Conservation (phyloP, 30 jellyfish, hydroid and myxozoan genomes). For the Aurelia aurita region DNA sequence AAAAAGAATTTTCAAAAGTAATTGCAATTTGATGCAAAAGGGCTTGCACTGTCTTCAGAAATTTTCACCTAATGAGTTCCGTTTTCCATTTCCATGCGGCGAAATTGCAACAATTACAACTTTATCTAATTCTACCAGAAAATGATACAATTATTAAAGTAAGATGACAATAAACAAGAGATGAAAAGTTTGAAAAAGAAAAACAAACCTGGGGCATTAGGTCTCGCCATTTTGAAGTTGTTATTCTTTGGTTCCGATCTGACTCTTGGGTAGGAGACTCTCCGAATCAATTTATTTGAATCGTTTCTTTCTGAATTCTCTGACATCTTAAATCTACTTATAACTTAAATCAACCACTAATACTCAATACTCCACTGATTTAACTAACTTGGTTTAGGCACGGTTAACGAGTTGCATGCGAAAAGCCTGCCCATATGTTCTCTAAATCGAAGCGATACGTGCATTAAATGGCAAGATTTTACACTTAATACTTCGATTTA, state of each 20-base stretch:
- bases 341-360: constrained; percentile 58
- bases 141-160: not conserved
- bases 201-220: constrained; percentile 41
- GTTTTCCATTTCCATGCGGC: no score
- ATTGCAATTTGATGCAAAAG: no score
- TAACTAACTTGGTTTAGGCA: constrained; percentile 49
- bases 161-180: not conserved
- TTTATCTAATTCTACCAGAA: no score
- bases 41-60: no score
- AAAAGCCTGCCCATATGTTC: constrained; percentile 68
- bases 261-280: constrained; percentile 63
- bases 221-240: constrained; percentile 46
- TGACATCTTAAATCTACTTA: constrained; percentile 64
- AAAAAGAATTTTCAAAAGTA: no score
- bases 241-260: constrained; percentile 33
- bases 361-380: constrained; percentile 38
- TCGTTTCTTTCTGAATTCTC: not conserved
- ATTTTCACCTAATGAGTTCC: no score
- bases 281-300: constrained; percentile 29
- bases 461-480: constrained; percentile 5
- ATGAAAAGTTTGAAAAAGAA: not conserved
- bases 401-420: constrained; percentile 32
- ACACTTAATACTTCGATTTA: constrained; percentile 20
- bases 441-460: constrained; percentile 16
- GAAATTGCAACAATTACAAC: no score